Conservation (phyloP, 2,888 invertebrate genomes). For the Allacma fusca region DNA sequence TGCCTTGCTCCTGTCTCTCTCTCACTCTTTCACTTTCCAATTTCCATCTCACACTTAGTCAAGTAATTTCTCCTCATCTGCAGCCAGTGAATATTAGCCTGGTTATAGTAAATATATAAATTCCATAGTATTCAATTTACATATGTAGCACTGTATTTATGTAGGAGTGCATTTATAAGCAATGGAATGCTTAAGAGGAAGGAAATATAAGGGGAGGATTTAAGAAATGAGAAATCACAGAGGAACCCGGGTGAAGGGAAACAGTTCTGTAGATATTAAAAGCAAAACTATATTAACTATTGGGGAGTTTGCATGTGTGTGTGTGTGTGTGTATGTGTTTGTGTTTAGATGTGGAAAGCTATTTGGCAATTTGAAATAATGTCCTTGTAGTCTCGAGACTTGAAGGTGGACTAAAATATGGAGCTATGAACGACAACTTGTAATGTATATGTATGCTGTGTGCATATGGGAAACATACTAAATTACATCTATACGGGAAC, state of each 20-base stretch:
- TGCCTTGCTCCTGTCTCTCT: neutral
- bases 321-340: neutral
- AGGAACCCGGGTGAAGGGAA: conserved; percentile 32
- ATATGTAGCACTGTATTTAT: too few species aligned
- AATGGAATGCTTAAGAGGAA: conserved; percentile 1
- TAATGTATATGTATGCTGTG: neutral
- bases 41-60: conserved; percentile 35
- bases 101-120: too few species aligned
- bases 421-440: neutral
- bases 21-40: conserved; percentile 19
- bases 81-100: too few species aligned
- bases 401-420: conserved; percentile 37
- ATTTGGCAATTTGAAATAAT: conserved; percentile 35
- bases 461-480: too few species aligned
- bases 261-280: conserved; percentile 33
- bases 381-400: conserved; percentile 13
- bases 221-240: conserved; percentile 40
- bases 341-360: conserved; percentile 21
- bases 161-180: neutral
- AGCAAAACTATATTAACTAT: too few species aligned
- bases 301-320: neutral
- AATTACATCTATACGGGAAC: too few species aligned
- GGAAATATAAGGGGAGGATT: conserved; percentile 11
- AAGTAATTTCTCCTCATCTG: neutral
- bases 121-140: too few species aligned